These are phyloP conservation scores for Dicrostonyx torquatus DNA, from an alignment of 2,797 vertebrate species.

Conservation along the genomic window DNA sequence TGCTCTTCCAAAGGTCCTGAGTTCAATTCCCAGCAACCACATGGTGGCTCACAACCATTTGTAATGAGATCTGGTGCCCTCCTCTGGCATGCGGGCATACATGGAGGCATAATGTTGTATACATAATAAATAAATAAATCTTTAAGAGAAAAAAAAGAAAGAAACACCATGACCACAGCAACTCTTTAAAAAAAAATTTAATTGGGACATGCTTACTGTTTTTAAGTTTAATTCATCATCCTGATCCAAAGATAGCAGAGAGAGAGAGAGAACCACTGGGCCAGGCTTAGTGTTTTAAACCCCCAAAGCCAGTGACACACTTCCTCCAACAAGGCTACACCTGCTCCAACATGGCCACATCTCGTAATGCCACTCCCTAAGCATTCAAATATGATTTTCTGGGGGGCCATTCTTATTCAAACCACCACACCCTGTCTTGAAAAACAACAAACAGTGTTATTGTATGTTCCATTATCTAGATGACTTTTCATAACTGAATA, in stretches of 20 bases:
- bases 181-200: not conserved
- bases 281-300: not conserved
- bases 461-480: not conserved
- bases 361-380: not conserved
- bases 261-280: not conserved
- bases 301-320: not conserved
- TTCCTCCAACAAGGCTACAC: not conserved
- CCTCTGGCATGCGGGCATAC: too few species aligned
- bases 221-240: not conserved
- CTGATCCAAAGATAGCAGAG: not conserved
- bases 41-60: too few species aligned
- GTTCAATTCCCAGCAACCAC: too few species aligned
- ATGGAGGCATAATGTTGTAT: too few species aligned
- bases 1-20: too few species aligned
- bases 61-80: too few species aligned
- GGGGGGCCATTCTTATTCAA: not conserved
- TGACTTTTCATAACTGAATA: not conserved
- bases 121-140: too few species aligned
- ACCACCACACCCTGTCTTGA: not conserved
- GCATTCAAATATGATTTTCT: not conserved
- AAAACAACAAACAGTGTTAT: not conserved
- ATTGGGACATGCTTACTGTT: not conserved
- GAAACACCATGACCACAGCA: not conserved
- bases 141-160: too few species aligned
- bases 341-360: not conserved